Conservation (phyloP, 2,113 vertebrate genomes). For the Poeciliopsis turrubarensis region DNA sequence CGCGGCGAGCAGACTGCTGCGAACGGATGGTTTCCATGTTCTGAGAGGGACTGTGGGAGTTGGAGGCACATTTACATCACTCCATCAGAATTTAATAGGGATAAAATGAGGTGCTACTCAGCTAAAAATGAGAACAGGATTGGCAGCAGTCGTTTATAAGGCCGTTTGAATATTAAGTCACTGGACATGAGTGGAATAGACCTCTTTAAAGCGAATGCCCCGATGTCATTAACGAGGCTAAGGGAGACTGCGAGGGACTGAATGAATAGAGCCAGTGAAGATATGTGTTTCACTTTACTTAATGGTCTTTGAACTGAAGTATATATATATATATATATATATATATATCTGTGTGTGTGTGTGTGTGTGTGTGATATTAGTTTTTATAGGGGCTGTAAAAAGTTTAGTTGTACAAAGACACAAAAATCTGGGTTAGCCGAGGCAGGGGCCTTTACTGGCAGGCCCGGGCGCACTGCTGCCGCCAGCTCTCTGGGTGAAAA, state of each 20-base stretch:
- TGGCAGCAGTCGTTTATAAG: conserved; percentile 54
- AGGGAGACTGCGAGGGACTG: conserved; percentile 27
- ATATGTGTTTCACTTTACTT: conserved; percentile 57
- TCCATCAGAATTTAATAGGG: conserved; percentile 55
- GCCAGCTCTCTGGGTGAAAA: conserved; percentile 63
- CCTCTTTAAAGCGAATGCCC: conserved; percentile 55
- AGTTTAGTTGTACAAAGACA: conserved; percentile 59
- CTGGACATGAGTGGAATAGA: conserved; percentile 51
- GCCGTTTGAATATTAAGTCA: conserved; percentile 64
- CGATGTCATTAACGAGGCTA: conserved; percentile 57
- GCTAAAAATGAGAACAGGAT: conserved; percentile 48
- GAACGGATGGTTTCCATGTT: conserved; percentile 39
- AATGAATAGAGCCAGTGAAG: conserved; percentile 46
- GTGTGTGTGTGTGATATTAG: conserved; percentile 34
- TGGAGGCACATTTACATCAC: conserved; percentile 36
- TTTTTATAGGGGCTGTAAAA: conserved; percentile 61
- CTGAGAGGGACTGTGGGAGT: conserved; percentile 20
- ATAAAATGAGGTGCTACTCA: conserved; percentile 59
- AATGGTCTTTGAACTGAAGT: conserved; percentile 46
- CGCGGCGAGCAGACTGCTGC: conserved; percentile 29
- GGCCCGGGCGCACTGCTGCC: conserved; percentile 43
- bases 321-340: not conserved
- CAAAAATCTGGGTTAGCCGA: conserved; percentile 65
- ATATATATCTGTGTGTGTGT: conserved; percentile 14
- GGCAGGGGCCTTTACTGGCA: conserved; percentile 60